phyloP scores from a whole-genome alignment of 2,113 vertebrate genomes.

The Sylvia atricapilla region DNA sequence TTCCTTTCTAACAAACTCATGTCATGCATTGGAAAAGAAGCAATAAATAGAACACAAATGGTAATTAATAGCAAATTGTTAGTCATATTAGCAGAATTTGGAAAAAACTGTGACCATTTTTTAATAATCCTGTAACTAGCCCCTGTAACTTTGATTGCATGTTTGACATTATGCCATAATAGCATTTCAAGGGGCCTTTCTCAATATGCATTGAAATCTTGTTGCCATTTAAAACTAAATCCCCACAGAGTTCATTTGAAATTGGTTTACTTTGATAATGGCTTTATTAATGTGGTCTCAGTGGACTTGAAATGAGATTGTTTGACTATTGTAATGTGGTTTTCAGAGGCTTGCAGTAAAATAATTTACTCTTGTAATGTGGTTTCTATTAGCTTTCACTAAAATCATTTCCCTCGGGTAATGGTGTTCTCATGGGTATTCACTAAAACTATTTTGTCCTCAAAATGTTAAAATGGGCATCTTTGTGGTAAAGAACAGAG shows the following conservation, averaged over 20 bases:
- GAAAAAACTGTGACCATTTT: background rate
- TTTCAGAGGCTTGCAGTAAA: conserved; percentile 76
- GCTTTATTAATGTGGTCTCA: conserved; percentile 79
- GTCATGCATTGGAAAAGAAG: background rate
- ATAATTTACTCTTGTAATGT: conserved; percentile 76
- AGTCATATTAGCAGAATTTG: background rate
- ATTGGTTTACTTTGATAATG: conserved; percentile 78
- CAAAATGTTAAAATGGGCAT: conserved; percentile 43
- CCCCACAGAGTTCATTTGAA: conserved; percentile 70
- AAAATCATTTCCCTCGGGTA: conserved; percentile 74
- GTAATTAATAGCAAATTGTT: conserved; percentile 43
- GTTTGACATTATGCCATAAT: conserved; percentile 43
- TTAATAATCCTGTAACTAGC: conserved; percentile 33
- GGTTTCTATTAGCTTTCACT: conserved; percentile 77
- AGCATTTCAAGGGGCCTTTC: conserved; percentile 54
- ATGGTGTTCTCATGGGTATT: conserved; percentile 70
- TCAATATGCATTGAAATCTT: conserved; percentile 69
- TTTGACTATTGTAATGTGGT: conserved; percentile 78
- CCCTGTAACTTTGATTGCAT: conserved; percentile 53
- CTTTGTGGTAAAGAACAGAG: conserved; percentile 19
- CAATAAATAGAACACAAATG: background rate
- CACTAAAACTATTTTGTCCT: conserved; percentile 64
- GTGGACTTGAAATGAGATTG: conserved; percentile 75
- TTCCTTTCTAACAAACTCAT: background rate
- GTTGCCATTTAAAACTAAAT: conserved; percentile 73